Conservation (phyloP, 1,140 invertebrate genomes). For the Drosophila sucinea region DNA sequence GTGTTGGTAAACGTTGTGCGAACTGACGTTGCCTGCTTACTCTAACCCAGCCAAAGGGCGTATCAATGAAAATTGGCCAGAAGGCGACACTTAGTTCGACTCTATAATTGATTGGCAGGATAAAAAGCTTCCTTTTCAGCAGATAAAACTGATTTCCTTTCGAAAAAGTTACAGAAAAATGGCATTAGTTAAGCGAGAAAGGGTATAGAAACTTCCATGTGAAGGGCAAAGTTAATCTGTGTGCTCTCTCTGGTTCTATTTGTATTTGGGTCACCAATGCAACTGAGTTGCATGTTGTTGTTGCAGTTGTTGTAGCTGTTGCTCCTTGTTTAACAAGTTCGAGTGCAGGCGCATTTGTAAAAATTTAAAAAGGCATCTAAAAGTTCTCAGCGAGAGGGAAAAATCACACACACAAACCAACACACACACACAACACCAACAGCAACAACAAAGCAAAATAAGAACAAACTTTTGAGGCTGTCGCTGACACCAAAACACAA, state of each 20-base stretch:
- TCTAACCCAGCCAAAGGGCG: neutral
- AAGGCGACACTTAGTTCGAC: no score
- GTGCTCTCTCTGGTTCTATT: conserved; percentile 29
- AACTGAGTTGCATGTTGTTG: conserved; percentile 38
- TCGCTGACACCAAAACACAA: conserved; percentile 74
- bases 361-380: conserved; percentile 75
- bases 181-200: neutral
- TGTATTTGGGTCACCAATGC: conserved; percentile 72
- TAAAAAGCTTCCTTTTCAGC: no score
- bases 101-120: no score
- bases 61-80: no score
- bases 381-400: conserved; percentile 38
- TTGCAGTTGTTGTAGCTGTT: conserved; percentile 33
- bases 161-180: neutral
- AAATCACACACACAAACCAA: conserved; percentile 15
- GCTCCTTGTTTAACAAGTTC: conserved; percentile 77
- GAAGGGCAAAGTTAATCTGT: neutral
- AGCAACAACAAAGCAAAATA: conserved; percentile 28
- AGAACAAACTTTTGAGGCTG: conserved; percentile 68
- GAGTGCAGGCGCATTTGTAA: conserved; percentile 74
- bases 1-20: conserved; percentile 76
- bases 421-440: neutral
- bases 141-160: neutral
- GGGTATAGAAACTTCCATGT: neutral
- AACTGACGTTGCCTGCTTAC: conserved; percentile 61